Percentiles rank a stretch among this genome's conserved stretches.
phyloP scores from a whole-genome alignment of 2,888 invertebrate species.

The Gerris lacustris region DNA sequence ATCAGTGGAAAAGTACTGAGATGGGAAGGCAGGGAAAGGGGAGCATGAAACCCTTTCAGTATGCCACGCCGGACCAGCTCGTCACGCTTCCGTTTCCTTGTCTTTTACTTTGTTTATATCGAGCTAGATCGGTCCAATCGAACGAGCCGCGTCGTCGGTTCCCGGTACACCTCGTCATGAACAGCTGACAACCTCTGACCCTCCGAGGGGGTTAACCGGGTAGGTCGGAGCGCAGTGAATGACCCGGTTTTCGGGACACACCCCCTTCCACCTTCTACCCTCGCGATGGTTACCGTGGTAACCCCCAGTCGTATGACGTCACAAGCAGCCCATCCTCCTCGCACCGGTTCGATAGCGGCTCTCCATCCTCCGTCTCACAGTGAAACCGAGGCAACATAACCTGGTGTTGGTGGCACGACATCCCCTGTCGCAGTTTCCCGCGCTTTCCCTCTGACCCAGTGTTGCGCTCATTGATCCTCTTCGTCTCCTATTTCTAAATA shows the following conservation, averaged over 20 bases:
- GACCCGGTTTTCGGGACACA: constrained; percentile 2
- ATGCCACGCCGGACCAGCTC: not conserved
- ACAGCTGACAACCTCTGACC: not conserved
- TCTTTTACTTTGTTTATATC: not conserved
- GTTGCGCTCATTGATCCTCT: not conserved
- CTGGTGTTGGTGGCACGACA: not conserved
- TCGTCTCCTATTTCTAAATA: not conserved
- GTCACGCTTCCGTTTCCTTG: not conserved
- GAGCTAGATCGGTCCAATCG: not conserved
- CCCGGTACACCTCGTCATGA: not conserved
- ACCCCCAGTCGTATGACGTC: not conserved
- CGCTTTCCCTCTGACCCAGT: constrained; percentile 5
- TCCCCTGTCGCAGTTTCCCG: not conserved
- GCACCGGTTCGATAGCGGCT: not conserved
- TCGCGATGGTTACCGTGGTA: not conserved
- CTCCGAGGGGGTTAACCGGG: not conserved
- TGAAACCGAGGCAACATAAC: not conserved
- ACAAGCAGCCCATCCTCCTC: not conserved
- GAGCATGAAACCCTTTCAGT: not conserved
- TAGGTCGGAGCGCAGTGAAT: not conserved
- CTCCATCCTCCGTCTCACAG: not conserved
- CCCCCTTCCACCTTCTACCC: not conserved
- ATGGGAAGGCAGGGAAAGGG: not conserved
- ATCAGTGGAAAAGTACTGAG: constrained; percentile 5
- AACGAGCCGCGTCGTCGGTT: no score